A percentile compares a stretch with the other conserved stretches of the same genome.
Evolutionary conservation across 2,888 invertebrate species (phyloP).

Genomic region (Caenorhabditis doughertyi): DNA sequence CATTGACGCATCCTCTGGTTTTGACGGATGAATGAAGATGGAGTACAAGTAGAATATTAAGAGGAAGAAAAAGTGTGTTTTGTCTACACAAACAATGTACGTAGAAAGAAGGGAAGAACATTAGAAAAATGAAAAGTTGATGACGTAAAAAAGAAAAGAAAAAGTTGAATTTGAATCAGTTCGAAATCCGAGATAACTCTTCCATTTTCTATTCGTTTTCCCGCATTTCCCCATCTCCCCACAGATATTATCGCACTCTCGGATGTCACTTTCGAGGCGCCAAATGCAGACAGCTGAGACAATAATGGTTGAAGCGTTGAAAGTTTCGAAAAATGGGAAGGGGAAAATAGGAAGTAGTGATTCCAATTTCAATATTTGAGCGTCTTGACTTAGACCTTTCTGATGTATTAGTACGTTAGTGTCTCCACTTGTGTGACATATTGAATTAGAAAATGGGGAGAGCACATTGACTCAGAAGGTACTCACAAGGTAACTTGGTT

Average conservation of each 20-base stretch:
- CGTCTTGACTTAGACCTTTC: slow-evolving; percentile 10
- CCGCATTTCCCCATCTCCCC: slow-evolving; percentile 14
- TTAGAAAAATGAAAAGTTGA: neutral
- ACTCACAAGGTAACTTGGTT: slow-evolving; percentile 4
- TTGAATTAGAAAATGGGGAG: slow-evolving; percentile 50
- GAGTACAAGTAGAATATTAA: neutral
- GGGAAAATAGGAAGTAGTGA: slow-evolving; percentile 8
- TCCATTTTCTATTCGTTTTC: slow-evolving; percentile 7
- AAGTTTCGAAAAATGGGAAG: slow-evolving; percentile 19
- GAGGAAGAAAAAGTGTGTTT: too few species aligned
- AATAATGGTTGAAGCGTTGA: slow-evolving; percentile 46
- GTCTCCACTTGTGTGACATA: slow-evolving; percentile 34
- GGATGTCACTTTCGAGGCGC: slow-evolving; percentile 59
- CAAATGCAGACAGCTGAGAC: slow-evolving; percentile 59
- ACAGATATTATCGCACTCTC: slow-evolving; percentile 49
- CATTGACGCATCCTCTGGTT: slow-evolving; percentile 35
- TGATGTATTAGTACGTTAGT: slow-evolving; percentile 50
- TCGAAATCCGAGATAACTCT: neutral
- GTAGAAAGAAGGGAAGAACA: neutral
- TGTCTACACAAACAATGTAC: too few species aligned
- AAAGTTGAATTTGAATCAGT: slow-evolving; percentile 21
- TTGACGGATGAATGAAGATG: slow-evolving; percentile 18
- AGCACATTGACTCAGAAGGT: slow-evolving; percentile 29
- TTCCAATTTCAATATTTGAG: slow-evolving; percentile 35
- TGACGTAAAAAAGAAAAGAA: neutral